Evolutionary conservation across 2,113 vertebrate species (phyloP).

Genomic region (Coturnix japonica): DNA sequence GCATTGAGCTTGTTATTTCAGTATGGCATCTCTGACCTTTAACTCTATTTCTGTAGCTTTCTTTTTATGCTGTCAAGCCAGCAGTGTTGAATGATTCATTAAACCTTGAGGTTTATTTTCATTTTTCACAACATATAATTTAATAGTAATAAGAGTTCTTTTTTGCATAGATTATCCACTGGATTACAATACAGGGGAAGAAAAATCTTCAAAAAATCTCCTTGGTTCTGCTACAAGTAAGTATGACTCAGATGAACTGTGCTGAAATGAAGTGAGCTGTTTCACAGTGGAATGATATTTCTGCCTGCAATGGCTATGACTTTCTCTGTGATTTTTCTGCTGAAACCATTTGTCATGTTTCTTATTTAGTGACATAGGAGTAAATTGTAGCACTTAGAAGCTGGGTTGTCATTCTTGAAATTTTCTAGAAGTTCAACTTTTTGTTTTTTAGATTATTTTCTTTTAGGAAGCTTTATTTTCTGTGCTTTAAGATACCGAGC

Average conservation of each 20-base stretch:
- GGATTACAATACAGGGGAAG: slow-evolving; percentile 90
- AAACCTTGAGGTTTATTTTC: not conserved
- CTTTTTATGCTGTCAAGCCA: not conserved
- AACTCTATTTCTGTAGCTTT: not conserved
- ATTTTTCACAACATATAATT: not conserved
- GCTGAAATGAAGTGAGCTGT: not conserved
- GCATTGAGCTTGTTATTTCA: not conserved
- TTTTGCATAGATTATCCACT: slow-evolving; percentile 88
- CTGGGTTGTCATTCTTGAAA: not conserved
- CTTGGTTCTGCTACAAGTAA: slow-evolving; percentile 96
- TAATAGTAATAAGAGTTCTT: not conserved
- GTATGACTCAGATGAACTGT: slow-evolving; percentile 63
- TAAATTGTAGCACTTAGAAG: not conserved
- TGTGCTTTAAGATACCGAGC: not conserved
- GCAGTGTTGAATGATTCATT: not conserved
- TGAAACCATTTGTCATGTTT: not conserved
- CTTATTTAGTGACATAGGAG: not conserved
- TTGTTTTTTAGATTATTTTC: rapidly evolving
- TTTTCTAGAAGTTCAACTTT: not conserved
- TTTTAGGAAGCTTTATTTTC: not conserved
- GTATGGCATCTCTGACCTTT: not conserved
- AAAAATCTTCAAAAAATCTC: slow-evolving; percentile 94
- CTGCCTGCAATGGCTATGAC: rapidly evolving
- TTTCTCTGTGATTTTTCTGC: not conserved
- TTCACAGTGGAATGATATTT: not conserved